These are phyloP conservation scores for Neopelma chrysocephalum DNA, from an alignment of 2,797 vertebrate species.

Conservation along the genomic window DNA sequence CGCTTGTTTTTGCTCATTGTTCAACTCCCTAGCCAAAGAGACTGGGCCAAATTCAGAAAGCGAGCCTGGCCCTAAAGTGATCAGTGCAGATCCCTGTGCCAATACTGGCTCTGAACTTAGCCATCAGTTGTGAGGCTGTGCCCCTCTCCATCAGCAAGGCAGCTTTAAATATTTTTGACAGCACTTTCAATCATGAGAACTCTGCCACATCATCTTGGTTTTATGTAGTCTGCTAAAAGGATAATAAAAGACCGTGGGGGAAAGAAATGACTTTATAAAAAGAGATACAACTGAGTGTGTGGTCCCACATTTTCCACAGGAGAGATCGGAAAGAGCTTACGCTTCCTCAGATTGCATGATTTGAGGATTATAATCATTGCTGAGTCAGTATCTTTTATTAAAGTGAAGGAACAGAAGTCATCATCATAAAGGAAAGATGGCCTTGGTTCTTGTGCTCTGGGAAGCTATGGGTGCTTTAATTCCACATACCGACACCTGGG, in stretches of 20 bases:
- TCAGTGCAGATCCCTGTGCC: neutral
- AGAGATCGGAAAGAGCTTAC: neutral
- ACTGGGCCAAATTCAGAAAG: neutral
- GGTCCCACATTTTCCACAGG: neutral
- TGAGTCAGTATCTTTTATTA: neutral
- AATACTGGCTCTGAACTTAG: neutral
- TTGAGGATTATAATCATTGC: neutral
- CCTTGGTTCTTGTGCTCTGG: neutral
- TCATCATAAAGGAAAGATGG: neutral
- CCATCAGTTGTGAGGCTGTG: neutral
- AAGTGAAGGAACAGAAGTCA: neutral
- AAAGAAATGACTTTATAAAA: neutral
- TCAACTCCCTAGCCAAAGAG: slow-evolving; percentile 21
- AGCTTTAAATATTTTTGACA: neutral
- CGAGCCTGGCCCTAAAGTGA: neutral
- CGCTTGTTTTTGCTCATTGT: neutral
- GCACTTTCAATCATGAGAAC: neutral
- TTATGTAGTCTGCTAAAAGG: neutral
- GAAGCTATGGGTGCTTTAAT: neutral
- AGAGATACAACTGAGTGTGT: neutral
- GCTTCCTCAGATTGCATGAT: neutral
- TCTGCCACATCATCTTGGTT: neutral
- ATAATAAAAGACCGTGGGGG: neutral
- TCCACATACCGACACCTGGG: neutral
- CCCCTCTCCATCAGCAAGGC: neutral